Percentiles rank a stretch among this genome's conserved stretches.
Evolutionary conservation across 2,797 vertebrate species (phyloP).

Genomic region (Sebastolobus altivelis): DNA sequence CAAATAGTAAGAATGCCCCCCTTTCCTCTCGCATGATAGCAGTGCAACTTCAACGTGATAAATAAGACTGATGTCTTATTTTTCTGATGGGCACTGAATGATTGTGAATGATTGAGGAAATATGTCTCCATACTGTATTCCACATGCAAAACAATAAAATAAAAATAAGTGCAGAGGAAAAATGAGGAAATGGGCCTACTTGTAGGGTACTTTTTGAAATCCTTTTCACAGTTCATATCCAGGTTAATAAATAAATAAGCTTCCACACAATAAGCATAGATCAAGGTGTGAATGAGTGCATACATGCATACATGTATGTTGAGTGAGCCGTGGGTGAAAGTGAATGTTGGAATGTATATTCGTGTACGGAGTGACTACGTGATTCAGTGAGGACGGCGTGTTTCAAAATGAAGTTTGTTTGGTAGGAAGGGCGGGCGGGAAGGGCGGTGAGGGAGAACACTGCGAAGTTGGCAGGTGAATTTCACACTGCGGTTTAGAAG

Average conservation of each 20-base stretch:
- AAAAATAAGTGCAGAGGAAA: slow-evolving; percentile 41
- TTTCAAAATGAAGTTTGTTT: slow-evolving; percentile 50
- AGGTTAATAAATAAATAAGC: slow-evolving; percentile 75
- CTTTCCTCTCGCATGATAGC: slow-evolving; percentile 24
- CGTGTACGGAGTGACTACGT: slow-evolving; percentile 54
- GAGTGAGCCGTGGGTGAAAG: slow-evolving; percentile 46
- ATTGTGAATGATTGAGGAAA: slow-evolving; percentile 17
- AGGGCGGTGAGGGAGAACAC: slow-evolving; percentile 54
- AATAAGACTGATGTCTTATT: slow-evolving; percentile 24
- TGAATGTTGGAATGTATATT: slow-evolving; percentile 63
- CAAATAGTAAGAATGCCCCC: slow-evolving; percentile 30
- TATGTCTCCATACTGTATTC: slow-evolving; percentile 23
- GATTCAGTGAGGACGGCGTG: slow-evolving; percentile 54
- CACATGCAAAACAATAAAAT: slow-evolving; percentile 64
- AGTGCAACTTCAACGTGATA: slow-evolving; percentile 51
- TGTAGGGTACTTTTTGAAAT: slow-evolving; percentile 32
- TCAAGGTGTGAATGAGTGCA: slow-evolving; percentile 66
- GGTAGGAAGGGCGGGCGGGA: slow-evolving; percentile 39
- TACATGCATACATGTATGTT: slow-evolving; percentile 74
- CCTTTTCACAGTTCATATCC: slow-evolving; percentile 60
- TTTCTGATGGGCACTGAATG: slow-evolving; percentile 33
- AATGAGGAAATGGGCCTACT: slow-evolving; percentile 16
- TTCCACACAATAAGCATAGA: slow-evolving; percentile 65
- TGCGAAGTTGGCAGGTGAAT: slow-evolving; percentile 51
- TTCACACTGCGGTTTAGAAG: slow-evolving; percentile 86